phyloP scores from a whole-genome alignment of 2,113 vertebrate genomes.

The Scopus umbretta region DNA sequence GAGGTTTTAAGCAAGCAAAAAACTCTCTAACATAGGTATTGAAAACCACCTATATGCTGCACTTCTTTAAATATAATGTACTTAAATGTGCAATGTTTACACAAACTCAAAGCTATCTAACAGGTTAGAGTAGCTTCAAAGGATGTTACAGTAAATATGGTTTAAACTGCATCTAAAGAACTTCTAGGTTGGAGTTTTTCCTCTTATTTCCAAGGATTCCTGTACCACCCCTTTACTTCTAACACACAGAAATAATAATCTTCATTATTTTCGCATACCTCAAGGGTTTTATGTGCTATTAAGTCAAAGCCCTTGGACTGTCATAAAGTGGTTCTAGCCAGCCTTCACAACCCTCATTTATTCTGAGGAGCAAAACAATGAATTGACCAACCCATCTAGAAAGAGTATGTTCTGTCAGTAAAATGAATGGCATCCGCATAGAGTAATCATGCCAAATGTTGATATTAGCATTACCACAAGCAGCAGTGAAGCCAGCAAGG shows the following conservation, averaged over 20 bases:
- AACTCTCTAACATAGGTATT: fast-evolving
- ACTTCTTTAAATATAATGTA: neutral
- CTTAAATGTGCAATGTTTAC: neutral
- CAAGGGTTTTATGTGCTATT: neutral
- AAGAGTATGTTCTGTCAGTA: neutral
- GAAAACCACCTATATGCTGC: neutral
- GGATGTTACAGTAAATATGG: neutral
- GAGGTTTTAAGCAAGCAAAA: neutral
- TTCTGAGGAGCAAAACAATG: neutral
- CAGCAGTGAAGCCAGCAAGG: neutral
- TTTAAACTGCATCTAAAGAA: neutral
- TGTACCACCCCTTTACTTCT: neutral
- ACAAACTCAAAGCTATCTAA: neutral
- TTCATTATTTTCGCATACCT: neutral
- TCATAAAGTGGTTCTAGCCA: neutral
- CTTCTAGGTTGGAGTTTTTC: neutral
- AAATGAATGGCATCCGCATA: neutral
- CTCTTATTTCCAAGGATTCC: neutral
- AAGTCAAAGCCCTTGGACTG: neutral
- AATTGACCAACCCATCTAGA: neutral
- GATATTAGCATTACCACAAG: neutral
- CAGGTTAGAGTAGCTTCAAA: neutral
- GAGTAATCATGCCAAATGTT: neutral
- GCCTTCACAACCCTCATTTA: neutral
- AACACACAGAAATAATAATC: neutral